Conservation (phyloP, 2,888 invertebrate species). For the Leptinotarsa juncta region DNA sequence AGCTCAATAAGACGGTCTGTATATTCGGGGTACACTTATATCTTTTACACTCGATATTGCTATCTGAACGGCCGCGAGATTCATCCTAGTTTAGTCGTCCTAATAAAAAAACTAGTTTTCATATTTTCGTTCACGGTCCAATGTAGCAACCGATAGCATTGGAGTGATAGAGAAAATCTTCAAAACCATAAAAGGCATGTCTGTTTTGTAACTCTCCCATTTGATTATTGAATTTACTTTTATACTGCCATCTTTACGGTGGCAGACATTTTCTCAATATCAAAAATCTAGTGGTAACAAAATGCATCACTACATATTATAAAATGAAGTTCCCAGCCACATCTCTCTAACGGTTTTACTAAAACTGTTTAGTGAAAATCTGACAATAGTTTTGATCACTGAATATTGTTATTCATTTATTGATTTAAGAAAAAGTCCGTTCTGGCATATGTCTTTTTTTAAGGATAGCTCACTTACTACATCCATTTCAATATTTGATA, state of each 20-base stretch:
- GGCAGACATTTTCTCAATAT: no score
- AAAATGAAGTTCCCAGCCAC: no score
- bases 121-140: slow-evolving; percentile 40
- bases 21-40: background rate
- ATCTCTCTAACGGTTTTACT: no score
- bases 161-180: slow-evolving; percentile 39
- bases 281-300: no score
- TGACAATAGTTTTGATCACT: no score
- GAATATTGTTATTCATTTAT: no score
- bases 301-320: no score
- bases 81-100: slow-evolving; percentile 24
- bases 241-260: background rate
- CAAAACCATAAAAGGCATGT: slow-evolving; percentile 35
- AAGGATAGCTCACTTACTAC: no score
- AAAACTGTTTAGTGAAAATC: no score
- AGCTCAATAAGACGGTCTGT: background rate
- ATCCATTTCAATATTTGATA: no score
- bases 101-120: slow-evolving; percentile 21
- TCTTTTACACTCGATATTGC: background rate
- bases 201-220: slow-evolving; percentile 39
- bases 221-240: slow-evolving; percentile 1
- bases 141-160: slow-evolving; percentile 41
- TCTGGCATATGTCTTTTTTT: no score
- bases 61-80: background rate
- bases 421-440: no score